phyloP scores from a whole-genome alignment of 2,797 vertebrate species.

The Xiphophorus birchmanni region DNA sequence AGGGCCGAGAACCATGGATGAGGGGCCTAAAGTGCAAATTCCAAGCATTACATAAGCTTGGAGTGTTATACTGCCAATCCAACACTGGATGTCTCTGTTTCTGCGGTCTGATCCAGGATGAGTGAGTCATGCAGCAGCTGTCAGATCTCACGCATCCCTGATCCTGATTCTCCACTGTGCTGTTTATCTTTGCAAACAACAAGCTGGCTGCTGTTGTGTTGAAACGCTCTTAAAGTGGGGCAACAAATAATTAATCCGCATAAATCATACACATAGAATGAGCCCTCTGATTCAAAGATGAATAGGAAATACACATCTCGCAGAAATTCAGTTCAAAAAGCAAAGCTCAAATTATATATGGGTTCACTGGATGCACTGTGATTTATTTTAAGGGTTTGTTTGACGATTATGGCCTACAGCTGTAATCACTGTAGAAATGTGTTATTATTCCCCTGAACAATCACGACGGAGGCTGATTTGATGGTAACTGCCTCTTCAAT shows the following conservation, averaged over 20 bases:
- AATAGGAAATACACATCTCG: not conserved
- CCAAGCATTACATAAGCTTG: conserved; percentile 71
- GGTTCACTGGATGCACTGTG: not conserved
- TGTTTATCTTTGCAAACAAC: conserved; percentile 27
- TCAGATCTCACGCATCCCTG: conserved; percentile 41
- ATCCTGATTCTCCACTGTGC: conserved; percentile 35
- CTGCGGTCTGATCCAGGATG: conserved; percentile 38
- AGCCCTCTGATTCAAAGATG: not conserved
- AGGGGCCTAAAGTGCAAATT: conserved; percentile 46
- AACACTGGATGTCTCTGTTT: conserved; percentile 72
- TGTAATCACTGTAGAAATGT: not conserved
- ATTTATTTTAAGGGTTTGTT: not conserved
- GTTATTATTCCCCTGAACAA: not conserved
- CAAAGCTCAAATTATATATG: too few relatives aligned
- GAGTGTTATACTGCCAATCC: conserved; percentile 25
- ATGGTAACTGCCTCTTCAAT: not conserved
- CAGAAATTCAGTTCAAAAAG: not conserved
- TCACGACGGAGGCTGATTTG: not conserved
- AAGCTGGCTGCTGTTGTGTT: not conserved
- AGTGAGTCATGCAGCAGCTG: conserved; percentile 63
- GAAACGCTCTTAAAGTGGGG: conserved; percentile 4
- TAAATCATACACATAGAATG: conserved; percentile 10
- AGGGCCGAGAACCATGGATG: conserved; percentile 38
- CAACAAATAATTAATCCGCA: not conserved
- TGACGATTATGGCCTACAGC: not conserved